phyloP scores from a whole-genome alignment of 2,797 vertebrate genomes.

The Iguana delicatissima region DNA sequence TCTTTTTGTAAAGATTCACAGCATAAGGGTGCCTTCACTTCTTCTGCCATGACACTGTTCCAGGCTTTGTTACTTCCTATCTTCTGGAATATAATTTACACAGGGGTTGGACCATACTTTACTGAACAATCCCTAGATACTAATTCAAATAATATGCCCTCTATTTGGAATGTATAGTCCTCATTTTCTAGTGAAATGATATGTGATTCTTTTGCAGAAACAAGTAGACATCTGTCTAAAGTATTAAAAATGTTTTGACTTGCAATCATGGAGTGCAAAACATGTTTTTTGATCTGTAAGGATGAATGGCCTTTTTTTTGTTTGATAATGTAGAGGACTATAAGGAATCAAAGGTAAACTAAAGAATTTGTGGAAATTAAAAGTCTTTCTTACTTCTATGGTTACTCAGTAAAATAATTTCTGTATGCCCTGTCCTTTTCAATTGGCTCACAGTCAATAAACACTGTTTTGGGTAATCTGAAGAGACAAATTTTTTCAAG shows the following conservation, averaged over 20 bases:
- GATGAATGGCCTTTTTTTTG: not conserved
- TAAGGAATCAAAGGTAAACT: not conserved
- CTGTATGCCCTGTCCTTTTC: not conserved
- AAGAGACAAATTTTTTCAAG: not conserved
- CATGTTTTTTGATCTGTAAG: slow-evolving; percentile 2
- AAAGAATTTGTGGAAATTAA: not conserved
- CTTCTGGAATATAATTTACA: not conserved
- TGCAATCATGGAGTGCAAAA: not conserved
- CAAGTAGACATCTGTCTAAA: not conserved
- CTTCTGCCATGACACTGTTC: not conserved
- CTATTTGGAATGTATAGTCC: not conserved
- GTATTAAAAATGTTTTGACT: not conserved
- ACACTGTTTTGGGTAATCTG: not conserved
- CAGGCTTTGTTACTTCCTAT: not conserved
- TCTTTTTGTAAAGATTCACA: not conserved
- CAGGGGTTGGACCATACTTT: too few species aligned
- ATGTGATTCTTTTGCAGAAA: not conserved
- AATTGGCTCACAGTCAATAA: not conserved
- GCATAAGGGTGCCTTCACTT: not conserved
- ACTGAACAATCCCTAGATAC: not conserved
- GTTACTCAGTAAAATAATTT: not conserved
- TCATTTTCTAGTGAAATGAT: slow-evolving; percentile 3
- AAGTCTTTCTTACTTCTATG: not conserved
- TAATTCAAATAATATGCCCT: not conserved
- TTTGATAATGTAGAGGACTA: not conserved